phyloP scores from a whole-genome alignment of 2,113 vertebrate genomes.

The Pomatorhinus ruficollis region DNA sequence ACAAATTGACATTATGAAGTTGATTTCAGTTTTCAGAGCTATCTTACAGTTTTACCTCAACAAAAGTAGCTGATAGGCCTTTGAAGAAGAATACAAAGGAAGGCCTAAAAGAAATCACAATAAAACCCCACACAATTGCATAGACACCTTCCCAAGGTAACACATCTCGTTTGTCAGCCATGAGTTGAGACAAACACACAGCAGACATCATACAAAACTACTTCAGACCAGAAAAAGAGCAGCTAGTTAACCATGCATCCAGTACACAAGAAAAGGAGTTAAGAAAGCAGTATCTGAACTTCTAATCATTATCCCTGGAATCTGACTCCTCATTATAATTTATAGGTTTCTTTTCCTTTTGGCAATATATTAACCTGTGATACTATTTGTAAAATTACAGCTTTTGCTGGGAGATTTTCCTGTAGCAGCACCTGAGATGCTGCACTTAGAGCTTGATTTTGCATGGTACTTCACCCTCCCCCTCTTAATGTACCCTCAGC shows the following conservation, averaged over 20 bases:
- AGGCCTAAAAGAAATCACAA: not conserved
- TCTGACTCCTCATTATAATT: not conserved
- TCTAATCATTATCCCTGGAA: not conserved
- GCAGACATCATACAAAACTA: not conserved
- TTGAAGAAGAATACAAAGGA: not conserved
- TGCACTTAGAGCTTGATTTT: not conserved
- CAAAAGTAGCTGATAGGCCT: not conserved
- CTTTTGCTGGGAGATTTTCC: not conserved
- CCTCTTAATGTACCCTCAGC: not conserved
- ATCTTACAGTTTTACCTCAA: not conserved
- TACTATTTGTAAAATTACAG: not conserved
- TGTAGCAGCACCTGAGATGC: not conserved
- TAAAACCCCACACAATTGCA: not conserved
- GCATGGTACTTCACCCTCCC: not conserved
- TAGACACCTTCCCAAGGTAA: not conserved
- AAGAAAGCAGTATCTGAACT: not conserved
- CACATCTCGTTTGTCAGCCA: not conserved
- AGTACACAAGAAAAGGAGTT: not conserved
- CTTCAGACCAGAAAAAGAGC: not conserved
- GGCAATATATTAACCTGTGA: not conserved
- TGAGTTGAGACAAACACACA: not conserved
- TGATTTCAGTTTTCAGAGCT: slow-evolving; percentile 9
- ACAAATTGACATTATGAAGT: not conserved
- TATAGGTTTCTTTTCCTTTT: not conserved
- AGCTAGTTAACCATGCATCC: not conserved